Evolutionary conservation across 2,888 invertebrate genomes (phyloP), one percentile per base, ranked within the genome.

Genomic region (Gastrophysa polygoni): DNA sequence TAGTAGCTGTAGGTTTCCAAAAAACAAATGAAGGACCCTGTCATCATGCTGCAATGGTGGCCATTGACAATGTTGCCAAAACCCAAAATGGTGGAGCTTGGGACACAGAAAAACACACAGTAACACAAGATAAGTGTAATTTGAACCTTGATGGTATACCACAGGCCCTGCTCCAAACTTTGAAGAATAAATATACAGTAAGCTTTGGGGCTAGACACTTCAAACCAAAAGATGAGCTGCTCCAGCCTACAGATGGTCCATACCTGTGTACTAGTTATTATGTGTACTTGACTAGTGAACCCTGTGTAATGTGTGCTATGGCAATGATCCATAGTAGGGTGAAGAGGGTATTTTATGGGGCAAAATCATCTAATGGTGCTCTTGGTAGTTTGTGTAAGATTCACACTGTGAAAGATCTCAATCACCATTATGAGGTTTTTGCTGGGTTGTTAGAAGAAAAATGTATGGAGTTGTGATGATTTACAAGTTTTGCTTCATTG

Each of bases 291-390:
- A 86, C 91, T 0, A 85, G 86, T 63, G 98, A 98, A 78, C 97
- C 98, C 0, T 98, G 98, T 81, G 78, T 93, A 0, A 94, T 98
- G 91, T 98, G 98, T 82, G 85, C 95, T 0, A 98, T 98, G 98
- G 97, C 92, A 0, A 82, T 98, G 57, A 86, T 96, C 0, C 98
- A 98, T 80, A 93, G 95, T n/a, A 84, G 98, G 65, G 89, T 88
- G 0, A 88, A 88, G 56, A 85, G 93, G 61, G 88, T 97, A 1
- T 97, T 96, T 79, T 97, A 90, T 77, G 85, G 87, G 4, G 75
- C 82, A 0, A 84, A 85, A 61, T 78, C 80, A 0, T 60, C 71
- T 0, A 83, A 84, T 59, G 97, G 97, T 0, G 93, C 89, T 0
- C 80, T 97, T 0, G 87, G 87, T 0, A 89, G 89, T 1, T 83